phyloP scores from a whole-genome alignment of 2,113 vertebrate genomes.

The Pongo pygmaeus region DNA sequence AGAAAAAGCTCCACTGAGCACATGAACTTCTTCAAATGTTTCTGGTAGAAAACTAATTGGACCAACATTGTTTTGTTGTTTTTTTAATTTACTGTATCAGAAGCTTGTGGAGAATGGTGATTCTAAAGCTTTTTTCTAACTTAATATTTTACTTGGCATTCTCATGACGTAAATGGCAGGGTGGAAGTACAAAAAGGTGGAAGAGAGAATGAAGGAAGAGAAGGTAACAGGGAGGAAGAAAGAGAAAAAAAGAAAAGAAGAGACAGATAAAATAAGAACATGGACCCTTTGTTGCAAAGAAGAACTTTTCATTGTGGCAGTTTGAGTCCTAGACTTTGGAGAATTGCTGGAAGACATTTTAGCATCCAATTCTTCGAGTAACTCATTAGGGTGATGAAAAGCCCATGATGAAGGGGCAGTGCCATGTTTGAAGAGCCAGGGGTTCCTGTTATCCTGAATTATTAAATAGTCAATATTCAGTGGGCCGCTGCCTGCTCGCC shows the following conservation, averaged over 20 bases:
- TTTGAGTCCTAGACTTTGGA: slow-evolving; percentile 66
- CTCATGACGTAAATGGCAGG: neutral
- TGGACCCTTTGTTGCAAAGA: neutral
- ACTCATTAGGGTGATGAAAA: slow-evolving; percentile 84
- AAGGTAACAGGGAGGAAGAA: neutral
- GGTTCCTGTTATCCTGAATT: slow-evolving; percentile 85
- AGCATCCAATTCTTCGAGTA: slow-evolving; percentile 77
- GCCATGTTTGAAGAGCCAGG: slow-evolving; percentile 78
- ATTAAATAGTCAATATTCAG: slow-evolving; percentile 85
- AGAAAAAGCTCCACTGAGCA: neutral
- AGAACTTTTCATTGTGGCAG: slow-evolving; percentile 56
- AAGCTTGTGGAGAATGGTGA: neutral
- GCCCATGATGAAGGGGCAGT: slow-evolving; percentile 78
- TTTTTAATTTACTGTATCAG: neutral
- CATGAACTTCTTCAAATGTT: neutral
- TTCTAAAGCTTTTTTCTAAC: neutral
- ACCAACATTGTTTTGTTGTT: neutral
- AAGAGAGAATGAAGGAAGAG: neutral
- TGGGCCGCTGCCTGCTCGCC: slow-evolving; percentile 75
- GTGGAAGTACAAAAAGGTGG: neutral
- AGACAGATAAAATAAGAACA: neutral
- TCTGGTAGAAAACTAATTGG: neutral
- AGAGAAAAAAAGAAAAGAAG: neutral
- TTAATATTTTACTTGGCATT: neutral
- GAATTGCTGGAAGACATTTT: slow-evolving; percentile 78